Percentiles rank a stretch among this genome's conserved stretches.
Evolutionary conservation across 2,113 vertebrate genomes (phyloP).

Genomic region (Calidris pugnax): DNA sequence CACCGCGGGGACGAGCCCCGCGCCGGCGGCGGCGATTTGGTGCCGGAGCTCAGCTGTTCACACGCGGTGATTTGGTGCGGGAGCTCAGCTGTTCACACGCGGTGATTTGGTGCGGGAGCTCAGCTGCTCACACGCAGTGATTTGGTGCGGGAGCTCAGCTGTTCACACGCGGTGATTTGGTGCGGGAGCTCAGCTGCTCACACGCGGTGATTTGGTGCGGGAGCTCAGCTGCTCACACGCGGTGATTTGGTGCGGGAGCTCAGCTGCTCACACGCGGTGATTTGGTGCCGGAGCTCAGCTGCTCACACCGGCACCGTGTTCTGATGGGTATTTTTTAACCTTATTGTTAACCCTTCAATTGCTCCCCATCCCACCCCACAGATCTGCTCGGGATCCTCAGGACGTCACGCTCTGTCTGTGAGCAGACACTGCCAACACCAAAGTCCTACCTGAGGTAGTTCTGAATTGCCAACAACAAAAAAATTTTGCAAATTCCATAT

Average conservation of each 20-base stretch:
- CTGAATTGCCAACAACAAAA: background rate
- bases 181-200: no score
- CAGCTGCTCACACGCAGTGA: no score
- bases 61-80: no score
- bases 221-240: no score
- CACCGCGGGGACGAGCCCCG: background rate
- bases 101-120: no score
- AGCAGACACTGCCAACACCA: rapidly evolving
- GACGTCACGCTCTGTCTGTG: background rate
- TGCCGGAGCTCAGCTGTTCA: rapidly evolving
- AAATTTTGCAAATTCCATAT: background rate
- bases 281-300: no score
- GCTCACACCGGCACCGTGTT: rapidly evolving
- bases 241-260: no score
- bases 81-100: no score
- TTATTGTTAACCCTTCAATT: background rate
- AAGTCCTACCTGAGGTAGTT: rapidly evolving
- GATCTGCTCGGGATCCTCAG: background rate
- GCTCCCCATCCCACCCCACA: background rate
- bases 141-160: no score
- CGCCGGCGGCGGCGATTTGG: rapidly evolving
- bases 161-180: no score
- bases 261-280: no score
- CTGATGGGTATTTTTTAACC: rapidly evolving
- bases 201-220: no score